Percentiles rank a stretch among this genome's conserved stretches.
These are phyloP conservation scores for Axea sp. DNA, from an alignment of 2,888 invertebrate species.

Conservation along the genomic window DNA sequence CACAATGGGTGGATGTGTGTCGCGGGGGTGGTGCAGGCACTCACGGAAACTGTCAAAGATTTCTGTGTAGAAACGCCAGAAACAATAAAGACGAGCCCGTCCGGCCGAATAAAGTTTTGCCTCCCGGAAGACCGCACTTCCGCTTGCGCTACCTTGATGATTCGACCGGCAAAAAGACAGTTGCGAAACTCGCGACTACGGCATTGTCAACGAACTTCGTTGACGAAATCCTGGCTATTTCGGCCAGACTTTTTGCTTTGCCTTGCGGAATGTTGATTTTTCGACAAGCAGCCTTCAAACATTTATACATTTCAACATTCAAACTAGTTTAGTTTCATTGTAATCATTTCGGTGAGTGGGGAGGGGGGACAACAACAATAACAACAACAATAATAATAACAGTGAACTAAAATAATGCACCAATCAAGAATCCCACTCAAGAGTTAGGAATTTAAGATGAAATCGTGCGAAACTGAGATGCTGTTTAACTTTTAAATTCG, in stretches of 20 bases:
- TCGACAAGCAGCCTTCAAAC: too few species aligned
- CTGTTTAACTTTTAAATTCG: too few species aligned
- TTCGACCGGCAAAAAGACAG: constrained; percentile 56
- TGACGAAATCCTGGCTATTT: background rate
- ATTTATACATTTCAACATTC: too few species aligned
- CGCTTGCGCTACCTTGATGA: constrained; percentile 60
- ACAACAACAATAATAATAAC: too few species aligned
- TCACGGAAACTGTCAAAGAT: constrained; percentile 69
- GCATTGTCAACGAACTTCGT: constrained; percentile 22
- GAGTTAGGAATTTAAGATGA: too few species aligned
- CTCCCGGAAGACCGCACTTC: constrained; percentile 59
- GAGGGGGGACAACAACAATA: too few species aligned
- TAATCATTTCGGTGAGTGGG: too few species aligned
- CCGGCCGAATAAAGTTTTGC: constrained; percentile 66
- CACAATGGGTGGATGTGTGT: constrained; percentile 18
- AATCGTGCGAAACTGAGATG: too few species aligned
- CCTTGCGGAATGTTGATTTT: background rate
- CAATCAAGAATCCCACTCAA: too few species aligned
- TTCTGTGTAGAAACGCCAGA: constrained; percentile 73
- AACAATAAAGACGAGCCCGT: constrained; percentile 66
- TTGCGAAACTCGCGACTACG: constrained; percentile 29
- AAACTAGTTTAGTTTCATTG: too few species aligned
- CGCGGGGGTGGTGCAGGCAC: constrained; percentile 28
- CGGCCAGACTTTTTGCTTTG: background rate
- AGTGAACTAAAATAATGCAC: too few species aligned